These are phyloP conservation scores for Artemia sinica DNA, from an alignment of 2,888 invertebrate species.

Conservation along the genomic window DNA sequence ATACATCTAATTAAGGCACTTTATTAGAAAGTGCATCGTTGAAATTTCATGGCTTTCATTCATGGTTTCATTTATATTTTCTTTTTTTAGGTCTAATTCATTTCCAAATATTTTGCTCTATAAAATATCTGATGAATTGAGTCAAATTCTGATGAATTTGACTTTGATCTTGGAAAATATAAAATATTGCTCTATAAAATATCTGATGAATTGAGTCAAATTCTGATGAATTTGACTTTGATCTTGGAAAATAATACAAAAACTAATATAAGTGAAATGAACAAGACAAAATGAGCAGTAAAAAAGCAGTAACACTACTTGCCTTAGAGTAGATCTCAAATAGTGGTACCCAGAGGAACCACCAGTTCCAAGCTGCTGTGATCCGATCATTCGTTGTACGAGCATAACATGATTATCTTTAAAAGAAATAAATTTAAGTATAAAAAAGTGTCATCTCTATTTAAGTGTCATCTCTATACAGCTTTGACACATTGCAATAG, in stretches of 20 bases:
- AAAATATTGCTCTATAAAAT: not conserved
- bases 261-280: not conserved
- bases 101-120: not conserved
- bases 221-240: not conserved
- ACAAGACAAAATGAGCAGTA: slow-evolving; percentile 2
- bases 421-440: slow-evolving; percentile 26
- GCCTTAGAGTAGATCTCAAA: slow-evolving; percentile 87
- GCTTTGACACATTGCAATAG: too few species aligned
- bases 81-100: too few species aligned
- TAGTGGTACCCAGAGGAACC: slow-evolving; percentile 98
- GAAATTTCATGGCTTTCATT: too few species aligned
- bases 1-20: too few species aligned
- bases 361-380: slow-evolving; percentile 85
- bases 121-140: not conserved
- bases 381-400: slow-evolving; percentile 97
- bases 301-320: slow-evolving; percentile 24
- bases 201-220: not conserved
- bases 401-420: slow-evolving; percentile 92
- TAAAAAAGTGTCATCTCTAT: too few species aligned
- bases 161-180: too few species aligned
- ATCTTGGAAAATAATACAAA: too few species aligned
- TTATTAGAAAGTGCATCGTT: too few species aligned
- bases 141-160: too few species aligned
- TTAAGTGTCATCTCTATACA: too few species aligned
- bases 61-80: too few species aligned